Conservation (phyloP, 2,797 vertebrate species). For the Ptychobarbus kaznakovi region DNA sequence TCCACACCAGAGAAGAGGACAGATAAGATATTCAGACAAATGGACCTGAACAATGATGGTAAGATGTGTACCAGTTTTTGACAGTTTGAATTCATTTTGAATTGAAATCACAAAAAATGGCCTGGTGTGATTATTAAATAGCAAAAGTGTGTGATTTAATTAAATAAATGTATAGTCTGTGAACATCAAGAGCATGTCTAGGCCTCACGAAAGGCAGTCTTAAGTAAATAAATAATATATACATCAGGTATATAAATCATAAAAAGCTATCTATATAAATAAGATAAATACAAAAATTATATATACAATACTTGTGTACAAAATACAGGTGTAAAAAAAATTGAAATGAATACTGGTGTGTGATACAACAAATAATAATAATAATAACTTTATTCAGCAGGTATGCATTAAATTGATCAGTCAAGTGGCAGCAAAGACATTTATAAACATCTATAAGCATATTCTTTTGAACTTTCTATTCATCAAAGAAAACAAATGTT, state of each 20-base stretch:
- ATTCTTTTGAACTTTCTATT: neutral
- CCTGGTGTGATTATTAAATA: neutral
- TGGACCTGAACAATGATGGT: slow-evolving; percentile 99
- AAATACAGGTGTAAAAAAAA: neutral
- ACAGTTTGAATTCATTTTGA: neutral
- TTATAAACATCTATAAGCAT: neutral
- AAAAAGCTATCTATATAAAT: neutral
- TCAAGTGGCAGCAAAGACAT: neutral
- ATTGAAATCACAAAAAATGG: neutral
- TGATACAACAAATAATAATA: neutral
- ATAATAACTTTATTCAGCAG: neutral
- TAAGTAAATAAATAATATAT: neutral
- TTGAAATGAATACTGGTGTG: neutral
- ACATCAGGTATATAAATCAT: neutral
- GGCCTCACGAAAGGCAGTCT: neutral
- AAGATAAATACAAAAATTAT: neutral
- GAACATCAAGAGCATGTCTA: too few relatives aligned
- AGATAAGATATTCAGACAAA: slow-evolving; percentile 99
- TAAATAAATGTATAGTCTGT: neutral
- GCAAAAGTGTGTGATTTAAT: neutral
- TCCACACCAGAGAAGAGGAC: slow-evolving; percentile 98
- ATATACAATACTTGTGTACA: neutral
- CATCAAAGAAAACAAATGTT: neutral
- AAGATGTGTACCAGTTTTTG: slow-evolving; percentile 64
- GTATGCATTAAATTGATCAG: neutral